Base-by-base conservation (phyloP, 2,113 vertebrate species). In the Pteronura brasiliensis region DNA sequence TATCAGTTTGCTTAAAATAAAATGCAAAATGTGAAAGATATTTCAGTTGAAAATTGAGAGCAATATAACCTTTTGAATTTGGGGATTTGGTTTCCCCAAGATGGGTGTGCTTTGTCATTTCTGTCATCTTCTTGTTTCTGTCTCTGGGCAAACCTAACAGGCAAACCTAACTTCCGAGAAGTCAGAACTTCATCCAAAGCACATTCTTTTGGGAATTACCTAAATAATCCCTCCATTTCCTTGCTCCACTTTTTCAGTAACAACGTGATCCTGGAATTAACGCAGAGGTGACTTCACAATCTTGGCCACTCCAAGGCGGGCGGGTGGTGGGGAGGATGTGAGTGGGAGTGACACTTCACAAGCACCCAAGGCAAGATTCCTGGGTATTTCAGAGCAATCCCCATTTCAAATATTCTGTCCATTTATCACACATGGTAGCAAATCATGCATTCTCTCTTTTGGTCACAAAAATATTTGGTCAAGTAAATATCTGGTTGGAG, bases 261-360 rank as follows among this genome's bases (percentile, higher is more conserved):
- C 83, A 92, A 47, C 4, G n/a, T 69, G 31, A 44, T n/a, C 27
- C n/a, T 6, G 21, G 23, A 87, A 44, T 15, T 2, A n/a, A 21
- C 0, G 8, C 44, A 79, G 59, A 39, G 12, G 1, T 36, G 7
- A 9, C 29, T 47, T 21, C 4, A 11, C 5, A 18, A 7, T 72
- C 39, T 72, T 25, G 25, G 42, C 25, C 20, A 31, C 65, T 49
- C 18, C 44, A 25, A 7, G 14, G 52, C 2, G 17, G 52, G 49
- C 1, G 0, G 52, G 17, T 17, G 52, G 14, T 3, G 29, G 36
- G 2, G 0, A 0, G 36, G n/a, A 36, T 72, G 17, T n/a, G 5
- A n/a, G 42, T 27, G 8, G 23, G 15, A 85, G 29, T 18, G 8
- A 36, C n/a, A 20, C 7, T 57, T 27, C 12, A 13, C 3, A 47